Evolutionary conservation across 2,797 vertebrate genomes (phyloP).

Genomic region (Eleutherodactylus coqui): DNA sequence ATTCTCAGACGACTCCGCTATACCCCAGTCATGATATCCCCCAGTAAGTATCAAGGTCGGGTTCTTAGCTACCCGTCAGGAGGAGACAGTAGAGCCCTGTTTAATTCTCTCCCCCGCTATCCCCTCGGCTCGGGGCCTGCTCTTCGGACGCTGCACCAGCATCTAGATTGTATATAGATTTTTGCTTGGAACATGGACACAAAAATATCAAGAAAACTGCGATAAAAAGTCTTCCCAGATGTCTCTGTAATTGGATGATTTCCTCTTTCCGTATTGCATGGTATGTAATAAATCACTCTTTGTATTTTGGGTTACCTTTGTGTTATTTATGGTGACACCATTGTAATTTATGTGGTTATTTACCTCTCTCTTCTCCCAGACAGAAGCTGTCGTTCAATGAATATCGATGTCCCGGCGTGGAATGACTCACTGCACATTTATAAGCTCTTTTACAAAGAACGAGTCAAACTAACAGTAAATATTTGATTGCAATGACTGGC

Average conservation of each 20-base stretch:
- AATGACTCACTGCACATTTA: conserved; percentile 17
- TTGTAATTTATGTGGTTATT: background rate
- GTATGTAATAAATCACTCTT: background rate
- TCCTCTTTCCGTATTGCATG: background rate
- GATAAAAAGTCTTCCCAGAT: background rate
- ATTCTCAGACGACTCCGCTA: no score
- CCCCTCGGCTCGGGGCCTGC: no score
- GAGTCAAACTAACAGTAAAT: conserved; percentile 36
- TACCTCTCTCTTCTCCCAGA: background rate
- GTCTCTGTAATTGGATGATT: background rate
- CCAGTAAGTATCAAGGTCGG: no score
- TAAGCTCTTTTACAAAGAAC: background rate
- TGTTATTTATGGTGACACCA: background rate
- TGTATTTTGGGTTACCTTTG: background rate
- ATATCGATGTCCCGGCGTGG: background rate
- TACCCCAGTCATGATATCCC: no score
- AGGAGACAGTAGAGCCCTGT: no score
- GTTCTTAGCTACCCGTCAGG: no score
- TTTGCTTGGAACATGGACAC: background rate
- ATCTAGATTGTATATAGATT: no score
- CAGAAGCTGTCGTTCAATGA: background rate
- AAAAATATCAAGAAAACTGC: no score
- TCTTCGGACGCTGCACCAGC: no score
- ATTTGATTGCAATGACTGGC: conserved; percentile 16
- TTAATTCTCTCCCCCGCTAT: no score